Evolutionary conservation across 35 echinoderm and acorn worm species (phyloP), one percentile per base, ranked within the genome.

Genomic region (Strongylocentrotus purpuratus): DNA sequence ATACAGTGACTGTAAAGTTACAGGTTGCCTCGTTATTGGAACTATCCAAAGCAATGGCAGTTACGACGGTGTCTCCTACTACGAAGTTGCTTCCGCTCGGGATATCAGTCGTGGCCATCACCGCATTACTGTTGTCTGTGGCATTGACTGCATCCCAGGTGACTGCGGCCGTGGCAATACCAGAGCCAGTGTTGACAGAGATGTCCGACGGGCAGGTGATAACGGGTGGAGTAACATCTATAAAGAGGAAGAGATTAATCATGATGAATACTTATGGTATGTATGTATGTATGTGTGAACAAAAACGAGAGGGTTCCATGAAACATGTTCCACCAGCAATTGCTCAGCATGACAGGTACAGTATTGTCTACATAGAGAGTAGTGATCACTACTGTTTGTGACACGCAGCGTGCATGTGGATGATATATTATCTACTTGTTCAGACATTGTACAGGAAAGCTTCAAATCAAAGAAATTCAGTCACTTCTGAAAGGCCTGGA

Each of bases 131-230:
- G 91, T 96, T 94, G 86, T 96, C 95, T 2, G 95, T 94, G 10
- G 92, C 95, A 31, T 58, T 94, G 5, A 65, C 88, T 45, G n/a
- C 32, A 46, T 94, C 33, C 95, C 95, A 96, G 35, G 10, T 96
- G 28, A 95, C 95, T 5, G 65, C 61, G 12, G 95, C 95, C 1
- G 32, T 65, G 31, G 87, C 4, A 11, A 41, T 22, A 28, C 95
- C 50, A 50, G 95, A 15, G 11, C 71, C 87, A 4, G 95, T 95
- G 52, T 20, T 25, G 10, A 92, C 60, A 9, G 88, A 61, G 31
- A 90, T 92, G 35, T 90, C 90, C 25, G 86, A 58, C 1, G 95
- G 95, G 61, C 95, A 95, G 48, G 47, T 46, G 61, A 95, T 92
- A 22, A 25, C 95, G 9, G 95, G 95, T 4, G 52, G 32, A 20